Base-by-base conservation (phyloP, 2,797 vertebrate species). In the Merluccius polli region DNA sequence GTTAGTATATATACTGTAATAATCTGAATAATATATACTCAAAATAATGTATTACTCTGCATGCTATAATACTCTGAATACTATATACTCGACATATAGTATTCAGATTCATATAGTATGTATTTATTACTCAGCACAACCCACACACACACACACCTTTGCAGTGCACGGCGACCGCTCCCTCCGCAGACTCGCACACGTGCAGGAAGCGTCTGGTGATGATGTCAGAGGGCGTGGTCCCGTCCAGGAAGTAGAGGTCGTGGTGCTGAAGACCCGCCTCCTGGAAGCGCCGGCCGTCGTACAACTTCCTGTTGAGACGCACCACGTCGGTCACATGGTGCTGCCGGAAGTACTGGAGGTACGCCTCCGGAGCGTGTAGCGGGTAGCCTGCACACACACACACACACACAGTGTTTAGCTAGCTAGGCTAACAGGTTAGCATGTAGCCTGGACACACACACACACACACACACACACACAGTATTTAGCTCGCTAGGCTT, bases 301-400 rank as follows among this genome's bases (percentile, higher is more conserved):
- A 99, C 70, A 98, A 96, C 92, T 98, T 99, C 86, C 97, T 98
- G 87, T 99, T 99, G 74, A 99, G 93, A 10, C 97, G 94, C 75
- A 99, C 84, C n/a, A 99, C n/a, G 0, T 95, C 92, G 18, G 94
- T 95, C 75, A 98, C 86, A 0, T 94, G 94, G 85, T 98, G 95
- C 83, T 95, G 97, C 81, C 95, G 95, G 89, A 99, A 99, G 88
- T 99, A 99, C 0, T 96, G 95, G 79, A 99, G 97, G 88, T 99
- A 99, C 18, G 97, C 95, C 90, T 99, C 97, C 0, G 98, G 98
- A 3, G 98, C 95, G 9, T 98, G 97, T 16, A 99, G 95, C 3
- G 96, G 98, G 85, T 99, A 98, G 75, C 98, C 97, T 96, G 73
- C 30, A 67, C 27, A 15, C 24, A 4, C 52, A 63, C 52, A 63